Conservation (phyloP, 2,113 vertebrate genomes). For the Crypturellus undulatus region DNA sequence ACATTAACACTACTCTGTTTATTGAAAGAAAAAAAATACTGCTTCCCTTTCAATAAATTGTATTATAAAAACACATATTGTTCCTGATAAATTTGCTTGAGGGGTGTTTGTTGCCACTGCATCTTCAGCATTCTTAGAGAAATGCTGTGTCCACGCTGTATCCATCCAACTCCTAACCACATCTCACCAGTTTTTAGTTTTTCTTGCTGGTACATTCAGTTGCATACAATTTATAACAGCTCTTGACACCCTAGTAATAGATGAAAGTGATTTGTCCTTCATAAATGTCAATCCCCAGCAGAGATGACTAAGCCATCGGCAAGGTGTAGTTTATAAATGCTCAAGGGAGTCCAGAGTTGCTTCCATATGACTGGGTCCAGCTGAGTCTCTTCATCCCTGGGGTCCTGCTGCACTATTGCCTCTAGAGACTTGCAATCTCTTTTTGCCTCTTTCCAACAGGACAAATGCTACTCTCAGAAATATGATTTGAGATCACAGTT, state of each 20-base stretch:
- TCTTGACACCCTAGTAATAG: neutral
- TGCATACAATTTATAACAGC: neutral
- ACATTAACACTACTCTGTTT: neutral
- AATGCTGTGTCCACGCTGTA: neutral
- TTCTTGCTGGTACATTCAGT: neutral
- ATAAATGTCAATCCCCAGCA: neutral
- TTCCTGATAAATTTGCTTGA: neutral
- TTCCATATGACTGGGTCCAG: slow-evolving; percentile 54
- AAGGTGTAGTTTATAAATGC: slow-evolving; percentile 54
- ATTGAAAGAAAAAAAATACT: neutral
- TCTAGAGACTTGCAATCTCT: neutral
- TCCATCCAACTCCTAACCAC: neutral
- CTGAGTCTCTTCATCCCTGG: slow-evolving; percentile 49
- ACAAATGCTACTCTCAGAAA: slow-evolving; percentile 13
- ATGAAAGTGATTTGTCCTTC: slow-evolving; percentile 45
- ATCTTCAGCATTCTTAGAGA: neutral
- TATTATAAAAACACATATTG: neutral
- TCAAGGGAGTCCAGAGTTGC: slow-evolving; percentile 16
- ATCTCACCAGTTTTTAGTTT: neutral
- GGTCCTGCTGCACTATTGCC: neutral
- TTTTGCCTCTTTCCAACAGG: neutral
- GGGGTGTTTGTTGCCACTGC: neutral
- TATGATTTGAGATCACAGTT: neutral
- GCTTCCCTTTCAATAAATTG: neutral
- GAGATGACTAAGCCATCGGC: slow-evolving; percentile 37